These are phyloP conservation scores for Pyralis farinalis DNA, from an alignment of 2,888 invertebrate genomes.

Conservation along the genomic window DNA sequence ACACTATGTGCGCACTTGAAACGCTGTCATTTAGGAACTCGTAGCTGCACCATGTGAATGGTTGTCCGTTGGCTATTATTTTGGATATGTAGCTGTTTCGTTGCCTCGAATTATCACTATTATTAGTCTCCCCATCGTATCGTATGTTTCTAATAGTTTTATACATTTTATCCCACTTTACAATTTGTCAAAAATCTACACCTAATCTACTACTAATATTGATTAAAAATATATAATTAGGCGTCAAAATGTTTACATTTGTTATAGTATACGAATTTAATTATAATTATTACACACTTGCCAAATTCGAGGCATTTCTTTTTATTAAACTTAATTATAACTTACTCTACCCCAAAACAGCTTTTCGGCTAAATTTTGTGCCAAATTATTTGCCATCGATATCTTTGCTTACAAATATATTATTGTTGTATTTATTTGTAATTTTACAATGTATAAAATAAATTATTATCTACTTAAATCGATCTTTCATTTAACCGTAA, in stretches of 20 bases:
- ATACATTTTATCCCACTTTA: too few species aligned
- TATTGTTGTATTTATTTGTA: conserved; percentile 66
- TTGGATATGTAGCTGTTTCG: neutral
- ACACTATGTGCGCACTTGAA: too few species aligned
- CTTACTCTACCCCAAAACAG: conserved; percentile 12
- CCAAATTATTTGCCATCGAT: conserved; percentile 73
- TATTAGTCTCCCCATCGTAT: too few species aligned
- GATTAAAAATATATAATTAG: too few species aligned
- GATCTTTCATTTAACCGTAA: conserved; percentile 15
- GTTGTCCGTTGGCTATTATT: neutral
- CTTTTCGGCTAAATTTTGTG: conserved; percentile 58
- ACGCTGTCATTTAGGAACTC: too few species aligned
- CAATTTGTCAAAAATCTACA: too few species aligned
- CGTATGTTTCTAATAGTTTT: too few species aligned
- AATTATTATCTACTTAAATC: conserved; percentile 45
- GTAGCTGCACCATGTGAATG: neutral
- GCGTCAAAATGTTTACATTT: too few species aligned
- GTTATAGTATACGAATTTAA: too few species aligned
- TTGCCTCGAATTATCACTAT: too few species aligned
- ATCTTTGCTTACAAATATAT: conserved; percentile 47
- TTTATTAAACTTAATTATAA: neutral
- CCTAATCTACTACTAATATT: too few species aligned
- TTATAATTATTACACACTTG: too few species aligned
- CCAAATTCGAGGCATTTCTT: neutral
- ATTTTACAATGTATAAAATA: conserved; percentile 61